Evolutionary conservation across 2,797 vertebrate genomes (phyloP), one percentile per base, ranked within the genome.

Genomic region (Paedocypris micromegethes): DNA sequence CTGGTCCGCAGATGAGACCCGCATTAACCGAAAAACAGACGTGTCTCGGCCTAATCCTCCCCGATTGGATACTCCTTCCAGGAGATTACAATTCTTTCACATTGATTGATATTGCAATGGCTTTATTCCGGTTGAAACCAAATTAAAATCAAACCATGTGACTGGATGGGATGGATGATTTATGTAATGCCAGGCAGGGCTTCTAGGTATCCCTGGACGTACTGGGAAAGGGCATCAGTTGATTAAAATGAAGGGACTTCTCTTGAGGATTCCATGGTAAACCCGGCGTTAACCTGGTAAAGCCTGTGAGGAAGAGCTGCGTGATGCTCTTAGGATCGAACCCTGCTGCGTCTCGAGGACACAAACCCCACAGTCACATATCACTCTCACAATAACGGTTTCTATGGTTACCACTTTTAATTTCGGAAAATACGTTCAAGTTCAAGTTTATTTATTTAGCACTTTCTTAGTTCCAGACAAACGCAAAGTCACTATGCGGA

Each of bases 31-130:
- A 61, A 69, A 73, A 58, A n/a, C 54, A 63, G 60, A 70, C 9
- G 37, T 67, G 70, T 70, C 3, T 37, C 46, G 47, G 53, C 9
- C 48, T 72, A 75, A 79, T 72, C 68, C 9, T 50, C 9, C 53
- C 5, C 47, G 56, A 80, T 50, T 58, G 52, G 40, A 48, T 47
- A 6, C 41, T 55, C 66, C 66, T 67, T 65, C 67, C 70, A 77
- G 58, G 64, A 74, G 80, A 84, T 83, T 79, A 82, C 42, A 38
- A 60, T 38, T 23, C 55, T 72, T 49, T 58, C 57, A 58, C 7
- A 42, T 41, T 68, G 55, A 57, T 23, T 59, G 57, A 4, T 56
- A 56, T 70, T 48, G 67, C 67, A 74, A 55, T 42, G 65, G 23
- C 48, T 58, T 42, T 42, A 43, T 46, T 70, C 55, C 53, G 56